Conservation (phyloP, 2,113 vertebrate genomes). For the Morone chrysops region DNA sequence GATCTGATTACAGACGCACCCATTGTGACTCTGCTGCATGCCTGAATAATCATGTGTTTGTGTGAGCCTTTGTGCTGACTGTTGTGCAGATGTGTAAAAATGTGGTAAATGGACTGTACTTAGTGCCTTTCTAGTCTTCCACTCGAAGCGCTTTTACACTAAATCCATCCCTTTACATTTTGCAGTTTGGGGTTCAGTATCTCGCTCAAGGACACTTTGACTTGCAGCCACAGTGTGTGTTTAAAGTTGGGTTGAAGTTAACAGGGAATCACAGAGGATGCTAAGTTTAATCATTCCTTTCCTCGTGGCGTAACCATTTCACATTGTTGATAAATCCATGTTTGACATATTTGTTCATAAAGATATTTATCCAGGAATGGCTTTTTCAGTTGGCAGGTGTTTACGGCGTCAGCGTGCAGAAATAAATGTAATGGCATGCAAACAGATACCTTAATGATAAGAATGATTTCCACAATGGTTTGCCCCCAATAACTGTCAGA, state of each 20-base stretch:
- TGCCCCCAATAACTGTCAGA: not conserved
- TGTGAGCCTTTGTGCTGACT: not conserved
- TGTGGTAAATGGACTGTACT: too few relatives aligned
- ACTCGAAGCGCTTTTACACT: too few relatives aligned
- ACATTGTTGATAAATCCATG: not conserved
- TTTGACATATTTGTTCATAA: not conserved
- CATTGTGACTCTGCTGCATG: conserved; percentile 13
- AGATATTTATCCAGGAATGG: not conserved
- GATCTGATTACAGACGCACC: conserved; percentile 45
- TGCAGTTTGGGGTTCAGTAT: too few relatives aligned
- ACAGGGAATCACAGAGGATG: conserved; percentile 1
- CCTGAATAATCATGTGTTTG: not conserved
- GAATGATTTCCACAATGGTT: not conserved
- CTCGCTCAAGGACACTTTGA: too few relatives aligned
- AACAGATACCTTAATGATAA: not conserved
- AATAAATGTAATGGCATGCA: not conserved
- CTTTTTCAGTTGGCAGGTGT: not conserved
- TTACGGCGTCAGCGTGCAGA: not conserved
- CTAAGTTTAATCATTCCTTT: not conserved
- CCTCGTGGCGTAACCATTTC: not conserved
- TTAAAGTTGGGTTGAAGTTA: not conserved
- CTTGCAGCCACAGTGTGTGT: too few relatives aligned
- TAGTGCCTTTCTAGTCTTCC: too few relatives aligned
- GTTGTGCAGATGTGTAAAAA: not conserved
- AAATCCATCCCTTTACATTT: too few relatives aligned